phyloP scores from a whole-genome alignment of 1,140 invertebrate species.

The Neodiprion virginianus region DNA sequence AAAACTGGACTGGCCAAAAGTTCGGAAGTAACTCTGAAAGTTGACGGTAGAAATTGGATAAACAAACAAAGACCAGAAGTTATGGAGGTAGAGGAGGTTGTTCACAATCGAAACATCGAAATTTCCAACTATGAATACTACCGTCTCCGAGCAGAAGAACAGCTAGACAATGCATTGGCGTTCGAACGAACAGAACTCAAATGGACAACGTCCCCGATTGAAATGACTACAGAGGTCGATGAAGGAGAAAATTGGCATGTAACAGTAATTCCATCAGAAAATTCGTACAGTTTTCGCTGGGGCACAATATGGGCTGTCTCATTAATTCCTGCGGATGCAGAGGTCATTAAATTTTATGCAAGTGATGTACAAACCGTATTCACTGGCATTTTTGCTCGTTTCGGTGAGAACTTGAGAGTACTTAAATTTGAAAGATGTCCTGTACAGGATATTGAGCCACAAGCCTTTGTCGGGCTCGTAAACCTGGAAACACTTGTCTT shows the following conservation, averaged over 20 bases:
- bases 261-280: background rate
- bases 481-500: constrained; percentile 36
- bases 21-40: background rate
- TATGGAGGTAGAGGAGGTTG: background rate
- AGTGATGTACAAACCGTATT: constrained; percentile 33
- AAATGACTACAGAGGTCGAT: no score
- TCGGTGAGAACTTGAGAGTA: constrained; percentile 34
- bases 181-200: no score
- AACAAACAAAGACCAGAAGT: background rate
- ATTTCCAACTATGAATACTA: background rate
- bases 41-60: no score
- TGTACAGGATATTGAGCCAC: constrained; percentile 35
- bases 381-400: constrained; percentile 28
- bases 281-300: background rate
- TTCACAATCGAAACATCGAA: constrained; percentile 2
- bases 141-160: no score
- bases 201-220: no score
- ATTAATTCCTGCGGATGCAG: background rate
- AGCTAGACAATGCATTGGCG: no score
- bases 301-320: background rate
- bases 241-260: no score
- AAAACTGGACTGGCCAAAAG: background rate
- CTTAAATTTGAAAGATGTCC: constrained; percentile 42
- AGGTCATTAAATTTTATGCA: constrained; percentile 30
- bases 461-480: constrained; percentile 34